phyloP scores from a whole-genome alignment of 2,888 invertebrate genomes.

The Eupithecia centaureata region DNA sequence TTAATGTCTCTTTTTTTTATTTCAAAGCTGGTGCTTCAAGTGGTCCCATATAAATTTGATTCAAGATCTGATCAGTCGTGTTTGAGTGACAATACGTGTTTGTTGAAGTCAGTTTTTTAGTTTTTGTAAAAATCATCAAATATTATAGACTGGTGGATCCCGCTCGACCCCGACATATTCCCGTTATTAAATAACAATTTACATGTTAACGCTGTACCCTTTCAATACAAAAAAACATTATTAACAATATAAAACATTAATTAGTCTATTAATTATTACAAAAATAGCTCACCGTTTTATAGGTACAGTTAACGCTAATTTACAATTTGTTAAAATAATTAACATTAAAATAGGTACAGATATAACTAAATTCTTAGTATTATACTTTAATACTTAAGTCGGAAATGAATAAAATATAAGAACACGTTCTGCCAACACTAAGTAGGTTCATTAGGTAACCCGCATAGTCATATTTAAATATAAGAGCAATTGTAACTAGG shows the following conservation, averaged over 20 bases:
- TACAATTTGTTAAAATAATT: conserved; percentile 38
- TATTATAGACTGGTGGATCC: no score
- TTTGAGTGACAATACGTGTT: no score
- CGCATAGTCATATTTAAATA: conserved; percentile 20
- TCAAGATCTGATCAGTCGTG: no score
- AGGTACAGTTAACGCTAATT: conserved; percentile 48
- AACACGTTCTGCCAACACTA: no score
- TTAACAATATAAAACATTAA: conserved; percentile 65
- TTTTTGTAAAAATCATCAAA: no score
- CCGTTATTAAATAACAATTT: conserved; percentile 27
- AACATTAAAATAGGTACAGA: conserved; percentile 23
- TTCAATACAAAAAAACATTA: conserved; percentile 37
- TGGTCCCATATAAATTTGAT: no score
- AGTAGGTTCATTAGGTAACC: no score
- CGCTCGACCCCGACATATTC: neutral
- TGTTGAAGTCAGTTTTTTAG: no score
- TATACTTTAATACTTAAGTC: conserved; percentile 4
- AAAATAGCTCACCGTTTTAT: conserved; percentile 71
- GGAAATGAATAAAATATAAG: conserved; percentile 5
- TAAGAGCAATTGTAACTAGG: conserved; percentile 4
- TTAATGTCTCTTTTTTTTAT: no score
- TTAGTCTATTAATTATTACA: conserved; percentile 59
- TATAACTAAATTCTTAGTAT: conserved; percentile 29
- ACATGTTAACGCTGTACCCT: conserved; percentile 22
- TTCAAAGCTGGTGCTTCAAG: no score